Conservation (phyloP, 2,113 vertebrate species). For the Athene noctua region DNA sequence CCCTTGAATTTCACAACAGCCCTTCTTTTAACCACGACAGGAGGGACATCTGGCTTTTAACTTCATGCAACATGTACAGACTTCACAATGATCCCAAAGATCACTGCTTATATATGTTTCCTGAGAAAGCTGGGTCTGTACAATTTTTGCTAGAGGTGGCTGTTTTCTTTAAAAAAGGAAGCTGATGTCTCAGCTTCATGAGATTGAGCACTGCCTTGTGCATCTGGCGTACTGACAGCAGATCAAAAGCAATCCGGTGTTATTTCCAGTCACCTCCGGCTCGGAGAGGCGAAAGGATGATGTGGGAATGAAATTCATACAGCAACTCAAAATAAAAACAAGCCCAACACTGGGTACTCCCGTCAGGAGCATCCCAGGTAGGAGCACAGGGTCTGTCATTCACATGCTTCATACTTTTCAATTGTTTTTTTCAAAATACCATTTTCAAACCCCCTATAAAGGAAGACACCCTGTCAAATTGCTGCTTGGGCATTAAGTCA, state of each 20-base stretch:
- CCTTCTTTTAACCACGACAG: background rate
- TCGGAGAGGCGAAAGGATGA: background rate
- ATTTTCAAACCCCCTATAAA: background rate
- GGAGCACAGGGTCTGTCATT: background rate
- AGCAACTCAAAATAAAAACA: background rate
- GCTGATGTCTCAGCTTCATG: background rate
- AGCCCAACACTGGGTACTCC: background rate
- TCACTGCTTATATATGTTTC: accelerated
- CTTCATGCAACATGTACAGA: background rate
- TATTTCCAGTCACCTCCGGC: background rate
- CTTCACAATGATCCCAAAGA: background rate
- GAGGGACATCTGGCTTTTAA: background rate
- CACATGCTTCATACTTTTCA: accelerated
- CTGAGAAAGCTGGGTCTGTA: background rate
- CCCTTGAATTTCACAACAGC: background rate
- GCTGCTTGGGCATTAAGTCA: background rate
- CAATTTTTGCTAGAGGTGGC: background rate
- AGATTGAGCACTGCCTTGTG: background rate
- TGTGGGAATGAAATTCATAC: background rate
- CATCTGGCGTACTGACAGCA: no score
- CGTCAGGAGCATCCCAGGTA: background rate
- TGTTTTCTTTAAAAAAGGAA: background rate
- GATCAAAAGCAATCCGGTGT: background rate
- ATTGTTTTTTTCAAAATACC: background rate
- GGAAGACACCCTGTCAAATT: no score